These are phyloP conservation scores for Cremastinae sp. DNA, from an alignment of 2,888 invertebrate species.

Conservation along the genomic window DNA sequence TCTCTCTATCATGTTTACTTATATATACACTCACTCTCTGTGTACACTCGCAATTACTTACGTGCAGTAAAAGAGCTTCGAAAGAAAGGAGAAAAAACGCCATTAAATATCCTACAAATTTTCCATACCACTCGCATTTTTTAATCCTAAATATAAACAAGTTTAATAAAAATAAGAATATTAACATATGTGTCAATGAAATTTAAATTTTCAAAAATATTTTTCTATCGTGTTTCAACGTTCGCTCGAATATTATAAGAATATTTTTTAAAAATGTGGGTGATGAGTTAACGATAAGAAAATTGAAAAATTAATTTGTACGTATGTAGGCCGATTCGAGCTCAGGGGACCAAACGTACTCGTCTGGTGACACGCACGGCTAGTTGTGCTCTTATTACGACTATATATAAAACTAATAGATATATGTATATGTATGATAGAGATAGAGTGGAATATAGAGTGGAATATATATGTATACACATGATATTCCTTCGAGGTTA, in stretches of 20 bases:
- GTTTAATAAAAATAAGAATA: too few relatives aligned
- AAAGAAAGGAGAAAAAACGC: background rate
- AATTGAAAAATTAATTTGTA: slow-evolving; percentile 33
- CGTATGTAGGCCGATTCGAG: slow-evolving; percentile 47
- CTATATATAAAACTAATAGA: slow-evolving; percentile 19
- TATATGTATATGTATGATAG: slow-evolving; percentile 7
- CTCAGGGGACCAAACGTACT: slow-evolving; percentile 28
- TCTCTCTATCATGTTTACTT: background rate
- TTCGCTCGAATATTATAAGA: too few relatives aligned
- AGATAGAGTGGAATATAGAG: too few relatives aligned
- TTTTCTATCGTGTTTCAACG: too few relatives aligned
- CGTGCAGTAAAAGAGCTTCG: background rate
- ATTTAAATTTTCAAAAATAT: too few relatives aligned
- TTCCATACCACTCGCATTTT: too few relatives aligned
- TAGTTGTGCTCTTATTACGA: slow-evolving; percentile 32
- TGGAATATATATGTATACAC: slow-evolving; percentile 13
- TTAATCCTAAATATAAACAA: too few relatives aligned
- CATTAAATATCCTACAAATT: too few relatives aligned
- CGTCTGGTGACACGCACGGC: slow-evolving; percentile 41
- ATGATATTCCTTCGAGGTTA: slow-evolving; percentile 44
- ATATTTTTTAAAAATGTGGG: background rate
- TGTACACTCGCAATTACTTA: background rate
- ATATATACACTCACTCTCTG: slow-evolving; percentile 8
- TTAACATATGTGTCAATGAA: too few relatives aligned
- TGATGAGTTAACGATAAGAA: background rate